A percentile compares a stretch with the other conserved stretches of the same genome.
These are phyloP conservation scores for Coryphaenoides rupestris DNA, from an alignment of 2,113 vertebrate genomes.

Conservation along the genomic window DNA sequence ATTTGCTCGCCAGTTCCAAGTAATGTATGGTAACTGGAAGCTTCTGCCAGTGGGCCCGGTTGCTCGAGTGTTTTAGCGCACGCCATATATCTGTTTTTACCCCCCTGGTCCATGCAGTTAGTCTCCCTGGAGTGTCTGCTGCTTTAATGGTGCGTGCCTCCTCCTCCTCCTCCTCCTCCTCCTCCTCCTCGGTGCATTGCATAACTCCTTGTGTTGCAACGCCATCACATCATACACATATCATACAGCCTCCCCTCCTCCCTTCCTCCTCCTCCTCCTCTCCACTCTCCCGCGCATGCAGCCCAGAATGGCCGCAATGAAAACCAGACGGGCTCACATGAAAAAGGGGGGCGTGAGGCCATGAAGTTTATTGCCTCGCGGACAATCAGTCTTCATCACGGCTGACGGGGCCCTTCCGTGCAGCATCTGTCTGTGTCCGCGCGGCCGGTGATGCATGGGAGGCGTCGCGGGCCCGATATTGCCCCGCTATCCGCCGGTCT, in stretches of 20 bases:
- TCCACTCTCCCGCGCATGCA: not conserved
- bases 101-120: not conserved
- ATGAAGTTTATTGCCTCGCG: not conserved
- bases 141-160: not conserved
- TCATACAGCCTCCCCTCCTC: too few relatives aligned
- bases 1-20: too few relatives aligned
- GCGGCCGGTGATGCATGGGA: not conserved
- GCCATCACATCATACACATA: not conserved
- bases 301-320: not conserved
- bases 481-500: too few relatives aligned
- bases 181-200: not conserved
- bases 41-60: too few relatives aligned
- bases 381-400: not conserved
- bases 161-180: too few relatives aligned
- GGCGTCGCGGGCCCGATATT: too few relatives aligned
- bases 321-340: not conserved
- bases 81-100: not conserved
- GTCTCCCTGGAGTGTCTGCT: not conserved
- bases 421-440: not conserved
- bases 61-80: too few relatives aligned
- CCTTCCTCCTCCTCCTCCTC: too few relatives aligned
- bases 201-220: not conserved
- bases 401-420: not conserved
- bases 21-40: too few relatives aligned
- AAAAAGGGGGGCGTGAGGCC: not conserved